Percentiles rank a stretch among this genome's conserved stretches.
Evolutionary conservation across 2,888 invertebrate species (phyloP).

Genomic region (Ligdia adustata): DNA sequence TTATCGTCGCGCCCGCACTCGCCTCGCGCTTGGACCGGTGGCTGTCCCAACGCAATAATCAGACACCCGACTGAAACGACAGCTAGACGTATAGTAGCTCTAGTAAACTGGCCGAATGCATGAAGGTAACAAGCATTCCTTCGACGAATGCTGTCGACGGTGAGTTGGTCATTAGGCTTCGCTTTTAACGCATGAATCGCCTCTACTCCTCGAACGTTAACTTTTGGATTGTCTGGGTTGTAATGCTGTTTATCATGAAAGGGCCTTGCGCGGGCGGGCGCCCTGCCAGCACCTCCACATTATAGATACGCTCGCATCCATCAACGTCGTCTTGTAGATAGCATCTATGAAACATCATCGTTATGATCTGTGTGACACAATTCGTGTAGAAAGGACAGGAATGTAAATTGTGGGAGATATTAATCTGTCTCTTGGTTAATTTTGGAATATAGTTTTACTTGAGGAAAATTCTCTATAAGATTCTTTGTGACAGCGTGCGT

Average conservation of each 20-base stretch:
- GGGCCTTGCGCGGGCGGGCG: constrained; percentile 40
- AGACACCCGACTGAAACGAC: constrained; percentile 63
- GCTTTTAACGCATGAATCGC: constrained; percentile 51
- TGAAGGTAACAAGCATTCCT: constrained; percentile 80
- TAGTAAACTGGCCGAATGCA: constrained; percentile 74
- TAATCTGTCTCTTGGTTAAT: not conserved
- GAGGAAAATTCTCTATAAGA: not conserved
- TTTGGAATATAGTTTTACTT: not conserved
- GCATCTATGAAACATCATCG: constrained; percentile 35
- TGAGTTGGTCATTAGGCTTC: constrained; percentile 70
- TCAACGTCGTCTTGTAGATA: constrained; percentile 51
- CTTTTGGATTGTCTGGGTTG: constrained; percentile 33
- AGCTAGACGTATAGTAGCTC: constrained; percentile 73
- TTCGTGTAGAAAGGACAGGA: constrained; percentile 29
- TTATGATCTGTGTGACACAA: constrained; percentile 28
- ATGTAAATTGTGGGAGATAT: constrained; percentile 5
- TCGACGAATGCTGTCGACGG: constrained; percentile 74
- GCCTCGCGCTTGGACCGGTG: constrained; percentile 74
- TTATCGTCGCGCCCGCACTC: constrained; percentile 78
- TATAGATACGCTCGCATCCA: constrained; percentile 50
- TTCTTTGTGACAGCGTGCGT: not conserved
- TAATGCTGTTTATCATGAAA: constrained; percentile 17
- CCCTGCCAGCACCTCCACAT: constrained; percentile 44
- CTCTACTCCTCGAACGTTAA: constrained; percentile 28
- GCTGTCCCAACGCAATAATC: constrained; percentile 67